Percentiles rank a stretch among this genome's conserved stretches.
Evolutionary conservation across 2,888 invertebrate genomes (phyloP).

Genomic region (Phasia obesa): DNA sequence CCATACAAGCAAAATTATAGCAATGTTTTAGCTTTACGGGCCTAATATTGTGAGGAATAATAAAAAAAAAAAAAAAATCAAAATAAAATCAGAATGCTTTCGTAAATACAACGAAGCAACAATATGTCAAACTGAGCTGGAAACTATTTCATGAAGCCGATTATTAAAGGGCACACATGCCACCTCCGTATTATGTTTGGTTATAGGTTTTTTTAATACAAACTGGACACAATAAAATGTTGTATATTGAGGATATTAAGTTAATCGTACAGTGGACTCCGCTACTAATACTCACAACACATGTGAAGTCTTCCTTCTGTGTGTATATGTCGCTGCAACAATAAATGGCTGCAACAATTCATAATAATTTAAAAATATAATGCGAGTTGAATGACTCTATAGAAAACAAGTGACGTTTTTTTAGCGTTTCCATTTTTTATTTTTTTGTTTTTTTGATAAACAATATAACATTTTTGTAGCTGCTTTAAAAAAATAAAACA

Average conservation of each 20-base stretch:
- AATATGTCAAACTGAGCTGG: slow-evolving; percentile 33
- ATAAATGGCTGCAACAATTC: slow-evolving; percentile 36
- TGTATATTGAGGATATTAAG: slow-evolving; percentile 56
- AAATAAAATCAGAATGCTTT: slow-evolving; percentile 34
- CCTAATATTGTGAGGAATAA: neutral
- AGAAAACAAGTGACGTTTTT: slow-evolving; percentile 59
- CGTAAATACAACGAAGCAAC: slow-evolving; percentile 34
- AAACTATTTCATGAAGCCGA: slow-evolving; percentile 21
- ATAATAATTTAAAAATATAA: slow-evolving; percentile 46
- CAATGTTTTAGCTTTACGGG: slow-evolving; percentile 28
- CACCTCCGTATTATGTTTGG: slow-evolving; percentile 20
- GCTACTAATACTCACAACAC: slow-evolving; percentile 19
- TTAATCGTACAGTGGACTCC: slow-evolving; percentile 38
- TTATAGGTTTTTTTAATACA: slow-evolving; percentile 27
- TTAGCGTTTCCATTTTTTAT: slow-evolving; percentile 18
- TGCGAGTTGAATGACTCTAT: slow-evolving; percentile 64
- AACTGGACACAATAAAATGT: slow-evolving; percentile 43
- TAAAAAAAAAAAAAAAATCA: neutral
- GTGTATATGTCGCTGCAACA: slow-evolving; percentile 24
- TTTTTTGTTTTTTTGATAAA: slow-evolving; percentile 9
- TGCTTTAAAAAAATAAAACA: slow-evolving; percentile 4
- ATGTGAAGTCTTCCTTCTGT: slow-evolving; percentile 14
- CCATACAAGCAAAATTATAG: slow-evolving; percentile 28
- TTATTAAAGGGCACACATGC: slow-evolving; percentile 39
- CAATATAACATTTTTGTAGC: slow-evolving; percentile 22